Conservation (phyloP, 2,113 vertebrate species). For the Equus przewalskii region DNA sequence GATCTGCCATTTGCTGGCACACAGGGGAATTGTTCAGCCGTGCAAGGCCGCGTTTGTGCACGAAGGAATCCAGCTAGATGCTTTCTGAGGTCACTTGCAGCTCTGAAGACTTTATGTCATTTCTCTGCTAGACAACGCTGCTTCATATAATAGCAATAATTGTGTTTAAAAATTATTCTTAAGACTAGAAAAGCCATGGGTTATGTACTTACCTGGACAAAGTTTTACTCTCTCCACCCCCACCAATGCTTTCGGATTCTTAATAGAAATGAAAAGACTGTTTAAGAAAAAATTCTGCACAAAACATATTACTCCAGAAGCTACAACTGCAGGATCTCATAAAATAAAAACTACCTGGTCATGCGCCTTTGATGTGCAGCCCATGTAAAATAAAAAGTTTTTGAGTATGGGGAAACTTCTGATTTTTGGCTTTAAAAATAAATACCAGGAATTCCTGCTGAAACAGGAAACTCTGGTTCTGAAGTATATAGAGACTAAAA, state of each 20-base stretch:
- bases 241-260: not conserved
- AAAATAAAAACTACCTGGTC: conserved; percentile 59
- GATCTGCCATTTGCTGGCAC: not conserved
- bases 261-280: conserved; percentile 32
- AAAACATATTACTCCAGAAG: conserved; percentile 52
- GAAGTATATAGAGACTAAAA: conserved; percentile 57
- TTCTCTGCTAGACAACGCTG: not conserved
- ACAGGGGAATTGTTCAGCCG: not conserved
- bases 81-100: not conserved
- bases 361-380: conserved; percentile 57
- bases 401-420: conserved; percentile 9
- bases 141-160: not conserved
- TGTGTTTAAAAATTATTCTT: not conserved
- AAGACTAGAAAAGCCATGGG: not conserved
- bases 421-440: conserved; percentile 72
- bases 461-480: conserved; percentile 70
- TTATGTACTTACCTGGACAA: not conserved
- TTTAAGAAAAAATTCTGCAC: not conserved
- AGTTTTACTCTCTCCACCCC: conserved; percentile 9
- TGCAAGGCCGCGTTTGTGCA: not conserved
- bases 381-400: conserved; percentile 58
- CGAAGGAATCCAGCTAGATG: not conserved
- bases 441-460: conserved; percentile 57
- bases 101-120: not conserved
- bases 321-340: conserved; percentile 41